Percentiles rank a stretch among this genome's conserved stretches.
Evolutionary conservation across 2,888 invertebrate species (phyloP).

Genomic region (Hydroisotoma schaefferi): DNA sequence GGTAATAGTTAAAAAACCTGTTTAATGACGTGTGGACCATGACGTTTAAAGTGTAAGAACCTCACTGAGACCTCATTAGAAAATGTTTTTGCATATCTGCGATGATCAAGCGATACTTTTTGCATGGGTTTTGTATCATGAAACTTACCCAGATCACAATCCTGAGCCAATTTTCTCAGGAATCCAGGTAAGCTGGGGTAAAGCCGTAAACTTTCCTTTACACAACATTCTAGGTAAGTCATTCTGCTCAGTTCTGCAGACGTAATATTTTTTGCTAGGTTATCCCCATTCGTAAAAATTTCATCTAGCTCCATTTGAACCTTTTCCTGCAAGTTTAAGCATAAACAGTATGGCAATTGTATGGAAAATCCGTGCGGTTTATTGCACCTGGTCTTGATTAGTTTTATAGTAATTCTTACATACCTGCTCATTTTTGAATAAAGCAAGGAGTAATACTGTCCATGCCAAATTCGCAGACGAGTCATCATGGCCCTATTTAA

Average conservation of each 20-base stretch:
- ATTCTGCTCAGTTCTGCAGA: not conserved
- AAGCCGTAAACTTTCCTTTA: not conserved
- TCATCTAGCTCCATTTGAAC: not conserved
- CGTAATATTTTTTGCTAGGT: not conserved
- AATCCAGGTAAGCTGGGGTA: not conserved
- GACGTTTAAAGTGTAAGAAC: no score
- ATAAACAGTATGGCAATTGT: no score
- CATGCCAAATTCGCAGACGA: slow-evolving; percentile 24
- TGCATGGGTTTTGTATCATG: slow-evolving; percentile 20
- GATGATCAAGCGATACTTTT: no score
- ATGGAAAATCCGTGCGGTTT: no score
- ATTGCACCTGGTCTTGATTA: no score
- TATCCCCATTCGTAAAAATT: not conserved
- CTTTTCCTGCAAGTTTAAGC: slow-evolving; percentile 9
- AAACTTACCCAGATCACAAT: not conserved
- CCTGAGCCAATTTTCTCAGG: not conserved
- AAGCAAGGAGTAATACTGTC: slow-evolving; percentile 17
- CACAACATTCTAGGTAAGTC: not conserved
- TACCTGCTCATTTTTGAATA: no score
- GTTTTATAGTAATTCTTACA: no score
- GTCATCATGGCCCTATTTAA: slow-evolving; percentile 31
- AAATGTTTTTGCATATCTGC: no score
- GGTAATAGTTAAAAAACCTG: no score
- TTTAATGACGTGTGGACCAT: no score
- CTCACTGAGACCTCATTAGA: no score